Evolutionary conservation across 2,888 invertebrate species (phyloP).

Genomic region (Drosophila mimetica): DNA sequence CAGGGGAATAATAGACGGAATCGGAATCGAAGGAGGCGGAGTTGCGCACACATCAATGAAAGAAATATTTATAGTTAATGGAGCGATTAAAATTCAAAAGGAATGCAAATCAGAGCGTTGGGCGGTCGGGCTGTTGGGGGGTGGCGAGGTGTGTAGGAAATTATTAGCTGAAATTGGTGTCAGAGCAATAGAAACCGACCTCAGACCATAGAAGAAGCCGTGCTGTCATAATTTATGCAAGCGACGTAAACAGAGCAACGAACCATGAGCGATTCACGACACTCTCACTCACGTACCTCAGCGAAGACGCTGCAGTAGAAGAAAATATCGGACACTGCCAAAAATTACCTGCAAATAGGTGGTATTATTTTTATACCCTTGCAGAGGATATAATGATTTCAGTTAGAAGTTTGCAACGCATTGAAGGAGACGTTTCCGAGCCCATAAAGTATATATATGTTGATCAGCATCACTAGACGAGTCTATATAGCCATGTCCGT

Average conservation of each 20-base stretch:
- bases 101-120: slow-evolving; percentile 73
- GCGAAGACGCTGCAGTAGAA: slow-evolving; percentile 8
- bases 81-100: slow-evolving; percentile 75
- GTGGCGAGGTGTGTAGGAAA: slow-evolving; percentile 50
- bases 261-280: slow-evolving; percentile 56
- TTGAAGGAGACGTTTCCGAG: too few species aligned
- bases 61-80: slow-evolving; percentile 72
- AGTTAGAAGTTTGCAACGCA: too few species aligned
- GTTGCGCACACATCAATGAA: slow-evolving; percentile 53
- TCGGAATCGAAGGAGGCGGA: slow-evolving; percentile 13
- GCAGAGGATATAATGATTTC: too few species aligned
- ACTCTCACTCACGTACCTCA: slow-evolving; percentile 73
- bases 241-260: slow-evolving; percentile 72
- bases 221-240: slow-evolving; percentile 73
- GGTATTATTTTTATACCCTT: too few species aligned
- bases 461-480: too few species aligned
- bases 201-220: slow-evolving; percentile 40
- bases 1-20: slow-evolving; percentile 20
- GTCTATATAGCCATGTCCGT: too few species aligned
- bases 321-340: neutral
- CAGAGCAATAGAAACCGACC: slow-evolving; percentile 65
- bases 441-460: too few species aligned
- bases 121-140: neutral
- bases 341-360: neutral
- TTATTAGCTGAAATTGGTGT: slow-evolving; percentile 78